Percentiles rank a stretch among this genome's conserved stretches.
These are phyloP conservation scores for Hybognathus amarus DNA, from an alignment of 2,797 vertebrate genomes.

Conservation along the genomic window DNA sequence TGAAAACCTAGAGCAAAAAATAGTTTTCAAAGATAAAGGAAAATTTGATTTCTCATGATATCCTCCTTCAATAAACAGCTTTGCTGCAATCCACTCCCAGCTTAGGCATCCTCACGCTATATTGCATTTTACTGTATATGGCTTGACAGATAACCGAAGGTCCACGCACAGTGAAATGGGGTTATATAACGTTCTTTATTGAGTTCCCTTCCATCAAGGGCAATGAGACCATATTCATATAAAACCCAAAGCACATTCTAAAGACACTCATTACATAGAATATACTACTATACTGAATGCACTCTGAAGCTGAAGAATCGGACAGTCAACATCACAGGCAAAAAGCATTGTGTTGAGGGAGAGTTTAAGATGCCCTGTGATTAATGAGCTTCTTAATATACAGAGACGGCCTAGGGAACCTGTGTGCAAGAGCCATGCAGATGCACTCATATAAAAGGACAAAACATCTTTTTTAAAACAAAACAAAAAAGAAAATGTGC, in stretches of 20 bases:
- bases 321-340: constrained; percentile 36
- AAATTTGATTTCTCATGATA: constrained; percentile 12
- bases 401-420: constrained; percentile 12
- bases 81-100: neutral
- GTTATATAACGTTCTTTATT: constrained; percentile 59
- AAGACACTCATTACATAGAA: constrained; percentile 44
- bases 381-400: constrained; percentile 43
- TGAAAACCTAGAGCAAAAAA: neutral
- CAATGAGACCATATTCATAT: constrained; percentile 53
- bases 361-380: neutral
- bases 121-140: constrained; percentile 15
- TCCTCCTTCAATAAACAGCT: constrained; percentile 6
- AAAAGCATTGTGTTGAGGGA: constrained; percentile 27
- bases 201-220: constrained; percentile 49
- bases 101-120: neutral
- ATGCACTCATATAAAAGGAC: constrained; percentile 42
- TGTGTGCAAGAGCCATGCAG: constrained; percentile 52
- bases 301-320: constrained; percentile 37
- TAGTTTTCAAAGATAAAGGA: constrained; percentile 1
- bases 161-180: neutral
- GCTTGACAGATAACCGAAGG: constrained; percentile 28
- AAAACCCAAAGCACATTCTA: constrained; percentile 58
- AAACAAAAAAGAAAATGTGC: constrained; percentile 13
- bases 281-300: constrained; percentile 12
- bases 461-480: constrained; percentile 21